These are phyloP conservation scores for Leptodactylus fuscus DNA, from an alignment of 2,113 vertebrate genomes.

Conservation along the genomic window DNA sequence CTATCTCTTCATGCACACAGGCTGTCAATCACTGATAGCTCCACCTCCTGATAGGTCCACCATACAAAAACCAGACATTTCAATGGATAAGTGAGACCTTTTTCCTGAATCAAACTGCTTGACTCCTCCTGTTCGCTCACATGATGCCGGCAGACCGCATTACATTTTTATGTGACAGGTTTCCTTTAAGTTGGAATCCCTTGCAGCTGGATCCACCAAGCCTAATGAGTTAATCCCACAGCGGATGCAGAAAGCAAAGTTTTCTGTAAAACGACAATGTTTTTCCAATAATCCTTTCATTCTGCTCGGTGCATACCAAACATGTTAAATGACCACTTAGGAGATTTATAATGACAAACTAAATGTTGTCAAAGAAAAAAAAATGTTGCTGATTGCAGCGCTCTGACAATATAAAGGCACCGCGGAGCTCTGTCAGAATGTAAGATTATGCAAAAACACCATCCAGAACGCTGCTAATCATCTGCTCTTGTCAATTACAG, in stretches of 20 bases:
- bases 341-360: constrained; percentile 78
- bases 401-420: constrained; percentile 76
- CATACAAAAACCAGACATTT: too few species aligned
- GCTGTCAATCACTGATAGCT: too few species aligned
- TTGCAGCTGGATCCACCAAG: too few species aligned
- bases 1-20: too few species aligned
- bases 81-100: too few species aligned
- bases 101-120: too few species aligned
- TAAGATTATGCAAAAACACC: constrained; percentile 87
- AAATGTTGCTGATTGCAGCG: constrained; percentile 76
- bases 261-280: neutral
- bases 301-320: constrained; percentile 67
- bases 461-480: constrained; percentile 91
- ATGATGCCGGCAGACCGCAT: too few species aligned
- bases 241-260: neutral
- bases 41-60: too few species aligned
- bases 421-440: constrained; percentile 82
- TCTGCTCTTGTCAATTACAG: constrained; percentile 92
- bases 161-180: too few species aligned
- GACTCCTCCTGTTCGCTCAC: too few species aligned
- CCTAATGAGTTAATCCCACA: neutral
- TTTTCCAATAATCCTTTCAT: constrained; percentile 53
- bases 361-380: constrained; percentile 71
- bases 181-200: too few species aligned
- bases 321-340: constrained; percentile 80